phyloP scores from a whole-genome alignment of 2,888 invertebrate genomes.

The Hyppa rectilinea region DNA sequence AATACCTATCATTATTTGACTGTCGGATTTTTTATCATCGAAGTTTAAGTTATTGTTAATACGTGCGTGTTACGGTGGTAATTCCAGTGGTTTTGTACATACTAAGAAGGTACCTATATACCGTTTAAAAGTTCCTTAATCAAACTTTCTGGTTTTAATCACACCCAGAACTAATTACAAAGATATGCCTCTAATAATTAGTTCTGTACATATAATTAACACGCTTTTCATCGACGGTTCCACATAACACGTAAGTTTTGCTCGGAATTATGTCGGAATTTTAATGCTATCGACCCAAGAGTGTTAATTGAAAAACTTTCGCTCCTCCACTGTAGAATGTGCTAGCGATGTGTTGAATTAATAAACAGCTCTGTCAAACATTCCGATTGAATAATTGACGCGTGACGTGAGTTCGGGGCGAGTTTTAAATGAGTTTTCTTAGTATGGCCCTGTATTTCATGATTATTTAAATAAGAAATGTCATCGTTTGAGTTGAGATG shows the following conservation, averaged over 20 bases:
- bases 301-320: constrained; percentile 89
- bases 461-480: constrained; percentile 64
- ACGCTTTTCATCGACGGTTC: constrained; percentile 64
- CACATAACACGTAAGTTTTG: constrained; percentile 72
- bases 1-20: no score
- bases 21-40: no score
- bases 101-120: neutral
- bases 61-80: neutral
- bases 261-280: constrained; percentile 83
- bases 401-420: constrained; percentile 68
- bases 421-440: constrained; percentile 77
- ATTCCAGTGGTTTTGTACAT: neutral
- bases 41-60: neutral
- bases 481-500: constrained; percentile 39
- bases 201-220: constrained; percentile 65
- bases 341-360: constrained; percentile 83
- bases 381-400: constrained; percentile 82
- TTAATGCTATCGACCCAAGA: constrained; percentile 82
- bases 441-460: constrained; percentile 55
- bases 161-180: no score
- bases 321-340: constrained; percentile 74
- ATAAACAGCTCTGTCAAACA: constrained; percentile 81
- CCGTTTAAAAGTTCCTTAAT: neutral
- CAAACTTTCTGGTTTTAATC: constrained; percentile 22
- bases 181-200: constrained; percentile 49